Evolutionary conservation across 1,140 invertebrate genomes (phyloP).

Genomic region (Triops longicaudatus): DNA sequence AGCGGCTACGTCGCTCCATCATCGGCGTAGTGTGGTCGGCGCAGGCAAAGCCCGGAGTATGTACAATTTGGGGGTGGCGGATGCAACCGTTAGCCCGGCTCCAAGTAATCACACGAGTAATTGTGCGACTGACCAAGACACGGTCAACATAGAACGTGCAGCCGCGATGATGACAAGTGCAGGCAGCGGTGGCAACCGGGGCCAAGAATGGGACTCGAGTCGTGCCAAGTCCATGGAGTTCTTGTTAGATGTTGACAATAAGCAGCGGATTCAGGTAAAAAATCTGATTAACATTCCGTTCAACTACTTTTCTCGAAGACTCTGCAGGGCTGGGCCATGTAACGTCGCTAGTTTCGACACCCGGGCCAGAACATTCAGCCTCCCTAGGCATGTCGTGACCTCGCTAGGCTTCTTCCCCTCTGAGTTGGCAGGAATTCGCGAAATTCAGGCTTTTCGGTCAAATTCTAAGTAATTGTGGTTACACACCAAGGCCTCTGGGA

Average conservation of each 20-base stretch:
- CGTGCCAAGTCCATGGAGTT: constrained; percentile 86
- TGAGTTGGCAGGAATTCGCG: neutral
- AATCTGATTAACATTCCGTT: neutral
- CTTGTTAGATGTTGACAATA: constrained; percentile 79
- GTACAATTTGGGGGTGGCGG: constrained; percentile 57
- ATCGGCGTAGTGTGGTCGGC: constrained; percentile 42
- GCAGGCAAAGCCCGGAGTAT: constrained; percentile 62
- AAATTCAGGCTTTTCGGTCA: neutral
- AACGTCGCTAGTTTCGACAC: too few species aligned
- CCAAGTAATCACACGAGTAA: neutral
- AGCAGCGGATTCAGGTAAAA: constrained; percentile 62
- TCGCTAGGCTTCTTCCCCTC: neutral
- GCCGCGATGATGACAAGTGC: constrained; percentile 35
- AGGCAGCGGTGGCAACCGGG: constrained; percentile 30
- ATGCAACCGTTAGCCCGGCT: neutral
- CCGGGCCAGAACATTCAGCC: too few species aligned
- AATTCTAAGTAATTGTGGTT: neutral
- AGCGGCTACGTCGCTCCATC: constrained; percentile 27
- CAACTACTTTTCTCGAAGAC: neutral
- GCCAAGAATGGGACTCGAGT: constrained; percentile 39
- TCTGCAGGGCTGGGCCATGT: too few species aligned
- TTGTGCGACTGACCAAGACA: neutral
- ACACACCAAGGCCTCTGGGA: neutral
- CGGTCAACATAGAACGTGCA: constrained; percentile 31
- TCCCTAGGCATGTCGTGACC: too few species aligned